Evolutionary conservation across 2,113 vertebrate species (phyloP).

Genomic region (Burhinus bistriatus): DNA sequence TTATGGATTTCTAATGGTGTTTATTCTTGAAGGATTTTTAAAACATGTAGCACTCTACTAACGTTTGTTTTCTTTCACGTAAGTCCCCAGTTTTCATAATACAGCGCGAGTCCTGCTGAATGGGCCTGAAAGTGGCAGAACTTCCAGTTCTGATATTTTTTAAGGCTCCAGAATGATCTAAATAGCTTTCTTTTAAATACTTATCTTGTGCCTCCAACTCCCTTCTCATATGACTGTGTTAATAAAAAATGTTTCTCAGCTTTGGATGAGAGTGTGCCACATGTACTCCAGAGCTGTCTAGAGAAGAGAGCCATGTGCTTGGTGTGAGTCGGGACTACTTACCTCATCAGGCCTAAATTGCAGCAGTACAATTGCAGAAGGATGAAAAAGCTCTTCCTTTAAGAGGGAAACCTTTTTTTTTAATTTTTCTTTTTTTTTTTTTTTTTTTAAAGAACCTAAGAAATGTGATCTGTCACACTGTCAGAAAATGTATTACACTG

Average conservation of each 20-base stretch:
- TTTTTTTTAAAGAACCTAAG: background rate
- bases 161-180: background rate
- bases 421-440: too few species aligned
- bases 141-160: background rate
- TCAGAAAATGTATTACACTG: background rate
- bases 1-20: background rate
- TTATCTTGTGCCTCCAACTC: background rate
- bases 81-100: background rate
- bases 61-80: background rate
- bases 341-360: background rate
- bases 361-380: background rate
- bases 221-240: background rate
- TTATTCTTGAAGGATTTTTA: background rate
- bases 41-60: background rate
- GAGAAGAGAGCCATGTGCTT: background rate
- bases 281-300: background rate
- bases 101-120: accelerated
- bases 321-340: background rate
- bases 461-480: background rate
- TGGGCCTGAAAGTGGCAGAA: background rate
- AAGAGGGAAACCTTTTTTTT: background rate
- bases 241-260: background rate
- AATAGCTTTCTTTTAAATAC: background rate
- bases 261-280: background rate
- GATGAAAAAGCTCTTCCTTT: background rate